A percentile compares a stretch with the other conserved stretches of the same genome.
phyloP scores from a whole-genome alignment of 2,888 invertebrate genomes.

The Bursaphelenchus okinawaensis region DNA sequence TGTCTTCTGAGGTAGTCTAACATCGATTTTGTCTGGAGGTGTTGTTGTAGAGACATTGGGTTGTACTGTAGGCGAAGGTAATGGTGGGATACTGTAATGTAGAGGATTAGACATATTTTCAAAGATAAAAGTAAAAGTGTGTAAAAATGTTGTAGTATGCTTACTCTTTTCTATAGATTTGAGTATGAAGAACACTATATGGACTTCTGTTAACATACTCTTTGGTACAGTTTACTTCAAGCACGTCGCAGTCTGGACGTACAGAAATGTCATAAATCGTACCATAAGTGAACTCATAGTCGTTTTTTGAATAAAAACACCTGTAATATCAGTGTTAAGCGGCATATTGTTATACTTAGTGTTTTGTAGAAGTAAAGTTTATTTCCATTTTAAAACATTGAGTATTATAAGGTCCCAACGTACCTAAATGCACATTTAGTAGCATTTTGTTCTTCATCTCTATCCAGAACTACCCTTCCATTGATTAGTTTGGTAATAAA shows the following conservation, averaged over 20 bases:
- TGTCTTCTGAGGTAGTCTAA: neutral
- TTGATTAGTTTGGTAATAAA: neutral
- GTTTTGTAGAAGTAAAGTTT: too few species aligned
- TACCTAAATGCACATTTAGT: neutral
- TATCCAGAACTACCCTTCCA: neutral
- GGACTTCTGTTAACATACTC: neutral
- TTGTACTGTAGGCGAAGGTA: too few species aligned
- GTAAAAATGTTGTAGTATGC: too few species aligned
- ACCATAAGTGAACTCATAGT: neutral
- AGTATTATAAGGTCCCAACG: too few species aligned
- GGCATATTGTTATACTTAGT: too few species aligned
- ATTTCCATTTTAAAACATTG: neutral
- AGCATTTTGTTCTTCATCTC: neutral
- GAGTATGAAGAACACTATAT: neutral
- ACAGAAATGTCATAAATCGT: neutral
- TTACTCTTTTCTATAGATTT: neutral
- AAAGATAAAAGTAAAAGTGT: too few species aligned
- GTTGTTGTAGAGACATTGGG: neutral
- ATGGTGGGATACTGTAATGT: too few species aligned
- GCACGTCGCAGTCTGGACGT: neutral
- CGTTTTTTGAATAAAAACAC: neutral
- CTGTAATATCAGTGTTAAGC: too few species aligned
- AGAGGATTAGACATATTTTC: too few species aligned
- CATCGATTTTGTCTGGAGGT: neutral
- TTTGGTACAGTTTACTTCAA: conserved; percentile 1